Evolutionary conservation across 2,113 vertebrate genomes (phyloP).

Genomic region (Gorsachius goisagi): DNA sequence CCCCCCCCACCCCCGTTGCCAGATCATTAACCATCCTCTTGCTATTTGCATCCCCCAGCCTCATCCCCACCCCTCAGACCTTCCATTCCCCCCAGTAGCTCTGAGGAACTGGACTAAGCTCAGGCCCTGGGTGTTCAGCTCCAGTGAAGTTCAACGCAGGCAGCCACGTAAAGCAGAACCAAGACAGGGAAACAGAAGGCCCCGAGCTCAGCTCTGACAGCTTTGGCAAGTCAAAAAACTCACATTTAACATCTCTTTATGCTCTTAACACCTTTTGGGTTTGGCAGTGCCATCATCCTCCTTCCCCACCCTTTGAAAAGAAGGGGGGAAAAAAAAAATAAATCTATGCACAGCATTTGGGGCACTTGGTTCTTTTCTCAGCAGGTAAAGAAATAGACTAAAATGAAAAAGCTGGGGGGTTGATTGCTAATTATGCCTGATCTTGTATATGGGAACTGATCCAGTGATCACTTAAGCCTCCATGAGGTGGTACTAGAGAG

Average conservation of each 20-base stretch:
- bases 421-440: not conserved
- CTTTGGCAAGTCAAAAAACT: not conserved
- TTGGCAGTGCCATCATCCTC: not conserved
- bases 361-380: not conserved
- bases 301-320: not conserved
- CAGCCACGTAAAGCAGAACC: not conserved
- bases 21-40: not conserved
- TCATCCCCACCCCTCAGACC: not conserved
- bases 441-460: not conserved
- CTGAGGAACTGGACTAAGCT: fast-evolving
- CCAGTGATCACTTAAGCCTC: not conserved
- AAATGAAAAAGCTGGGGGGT: not conserved
- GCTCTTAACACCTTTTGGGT: not conserved
- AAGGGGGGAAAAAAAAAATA: no score
- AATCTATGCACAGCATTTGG: fast-evolving
- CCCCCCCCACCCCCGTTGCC: fast-evolving
- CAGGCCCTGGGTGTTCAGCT: fast-evolving
- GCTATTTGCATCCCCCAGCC: fast-evolving
- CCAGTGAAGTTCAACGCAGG: fast-evolving
- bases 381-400: not conserved
- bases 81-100: not conserved
- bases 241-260: fast-evolving
- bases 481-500: fast-evolving
- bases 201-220: not conserved
- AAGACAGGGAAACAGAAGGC: not conserved